A percentile compares a stretch with the other conserved stretches of the same genome.
Conservation (phyloP, 2,797 vertebrate species). For the Parambassis ranga region DNA sequence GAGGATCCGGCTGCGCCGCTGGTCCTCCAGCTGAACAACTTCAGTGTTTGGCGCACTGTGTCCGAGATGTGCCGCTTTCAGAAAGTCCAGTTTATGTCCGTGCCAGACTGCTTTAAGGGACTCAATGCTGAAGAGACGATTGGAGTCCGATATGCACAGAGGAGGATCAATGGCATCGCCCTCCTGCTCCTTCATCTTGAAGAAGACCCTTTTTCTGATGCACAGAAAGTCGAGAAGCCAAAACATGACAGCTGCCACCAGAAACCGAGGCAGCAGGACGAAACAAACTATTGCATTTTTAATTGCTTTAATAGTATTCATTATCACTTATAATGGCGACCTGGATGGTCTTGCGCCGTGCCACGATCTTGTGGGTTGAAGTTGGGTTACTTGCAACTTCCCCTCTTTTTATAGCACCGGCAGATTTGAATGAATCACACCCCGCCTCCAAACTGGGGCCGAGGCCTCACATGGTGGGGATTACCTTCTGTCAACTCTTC, state of each 20-base stretch:
- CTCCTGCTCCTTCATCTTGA: constrained; percentile 69
- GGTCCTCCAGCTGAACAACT: constrained; percentile 87
- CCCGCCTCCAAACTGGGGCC: constrained; percentile 90
- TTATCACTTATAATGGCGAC: constrained; percentile 60
- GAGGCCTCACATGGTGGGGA: constrained; percentile 92
- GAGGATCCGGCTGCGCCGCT: constrained; percentile 83
- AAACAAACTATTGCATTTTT: constrained; percentile 89
- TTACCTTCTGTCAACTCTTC: constrained; percentile 86
- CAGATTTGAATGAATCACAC: constrained; percentile 91
- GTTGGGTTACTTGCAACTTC: constrained; percentile 81
- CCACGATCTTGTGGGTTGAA: constrained; percentile 65
- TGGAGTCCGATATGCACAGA: constrained; percentile 92
- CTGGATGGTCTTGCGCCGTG: constrained; percentile 20
- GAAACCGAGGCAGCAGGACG: constrained; percentile 91
- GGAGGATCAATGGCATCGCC: constrained; percentile 87
- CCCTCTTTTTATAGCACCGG: constrained; percentile 89
- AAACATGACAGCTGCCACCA: constrained; percentile 90
- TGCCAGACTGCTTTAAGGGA: constrained; percentile 96
- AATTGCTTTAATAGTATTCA: constrained; percentile 86
- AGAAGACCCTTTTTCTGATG: constrained; percentile 89
- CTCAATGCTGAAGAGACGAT: constrained; percentile 92
- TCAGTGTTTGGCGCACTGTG: constrained; percentile 90
- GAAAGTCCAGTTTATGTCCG: constrained; percentile 94
- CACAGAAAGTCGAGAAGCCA: constrained; percentile 97
- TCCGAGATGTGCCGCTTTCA: constrained; percentile 92